phyloP scores from a whole-genome alignment of 2,113 vertebrate species.

The Tor tambroides region DNA sequence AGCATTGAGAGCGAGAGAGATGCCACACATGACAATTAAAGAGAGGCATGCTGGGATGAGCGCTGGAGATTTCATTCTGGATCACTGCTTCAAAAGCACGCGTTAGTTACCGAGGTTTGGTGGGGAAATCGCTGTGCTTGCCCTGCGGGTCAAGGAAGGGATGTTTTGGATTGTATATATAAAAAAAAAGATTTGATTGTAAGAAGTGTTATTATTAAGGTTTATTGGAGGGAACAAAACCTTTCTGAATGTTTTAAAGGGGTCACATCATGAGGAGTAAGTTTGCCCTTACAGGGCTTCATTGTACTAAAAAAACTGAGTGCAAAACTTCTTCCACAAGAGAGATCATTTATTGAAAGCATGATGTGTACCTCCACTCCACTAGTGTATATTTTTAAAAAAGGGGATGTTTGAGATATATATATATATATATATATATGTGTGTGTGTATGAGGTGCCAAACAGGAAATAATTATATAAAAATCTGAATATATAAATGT shows the following conservation, averaged over 20 bases:
- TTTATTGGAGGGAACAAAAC: not conserved
- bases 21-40: conserved; percentile 70
- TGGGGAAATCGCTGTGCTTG: conserved; percentile 61
- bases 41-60: conserved; percentile 66
- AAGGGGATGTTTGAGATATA: too few relatives aligned
- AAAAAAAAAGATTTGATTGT: not conserved
- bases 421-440: too few relatives aligned
- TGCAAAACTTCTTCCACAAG: not conserved
- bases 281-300: not conserved
- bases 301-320: not conserved
- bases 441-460: too few relatives aligned
- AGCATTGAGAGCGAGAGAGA: conserved; percentile 51
- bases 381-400: too few relatives aligned
- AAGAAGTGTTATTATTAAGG: not conserved
- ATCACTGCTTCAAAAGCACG: conserved; percentile 66
- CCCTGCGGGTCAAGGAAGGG: conserved; percentile 50
- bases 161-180: not conserved
- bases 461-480: too few relatives aligned
- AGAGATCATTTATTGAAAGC: not conserved
- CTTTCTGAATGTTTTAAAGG: not conserved
- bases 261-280: not conserved
- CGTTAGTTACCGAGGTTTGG: conserved; percentile 67
- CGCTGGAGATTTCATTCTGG: conserved; percentile 67
- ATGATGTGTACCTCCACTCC: too few relatives aligned
- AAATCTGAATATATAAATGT: too few relatives aligned